Base-by-base conservation (phyloP, 2,888 invertebrate species). In the Macroteleia sp. region DNA sequence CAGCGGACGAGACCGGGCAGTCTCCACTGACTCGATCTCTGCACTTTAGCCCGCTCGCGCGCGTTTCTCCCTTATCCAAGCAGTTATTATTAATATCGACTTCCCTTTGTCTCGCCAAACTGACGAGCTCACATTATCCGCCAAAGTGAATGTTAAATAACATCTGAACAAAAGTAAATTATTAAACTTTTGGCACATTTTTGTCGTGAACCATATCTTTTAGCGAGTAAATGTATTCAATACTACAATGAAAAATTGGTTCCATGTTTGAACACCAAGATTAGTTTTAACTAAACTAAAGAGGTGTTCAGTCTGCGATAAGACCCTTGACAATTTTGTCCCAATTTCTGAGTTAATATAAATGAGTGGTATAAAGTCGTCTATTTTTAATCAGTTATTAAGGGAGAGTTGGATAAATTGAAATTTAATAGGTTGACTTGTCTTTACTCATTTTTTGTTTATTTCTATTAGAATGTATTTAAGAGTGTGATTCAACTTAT, bases 1-100 rank as follows among this genome's bases (percentile, higher is more conserved):
- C 82, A 75, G 70, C 78, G 77, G 84, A 86, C 83, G 83, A 83
- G 82, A 82, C 83, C 54, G 39, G 71, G 12, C 81, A 66, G 73
- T 67, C 77, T 74, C 79, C 46, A 74, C 79, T 78, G 77, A 82
- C 79, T 81, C 78, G 79, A 81, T 82, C 81, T 80, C 79, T 77
- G 70, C 77, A 64, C 74, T 62, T 77, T 69, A 42, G 69, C 39
- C 44, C 42, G 19, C 52, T 41, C 54, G 54, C 59, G 48, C 59
- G 54, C 32, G 36, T 12, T 64, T 46, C 77, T 71, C 70, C 66
- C 77, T 77, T 77, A 71, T 71, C 66, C 71, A 56, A 71, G 66
- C 61, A 61, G 71, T 77, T 77, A 77, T 77, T 77, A 77, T 77
- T 77, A 77, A 77, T 71, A 77, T 77, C 71, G 71, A 77, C 77